Evolutionary conservation across 2,888 invertebrate genomes (phyloP), one percentile per base, ranked within the genome.

Genomic region (Pilophorus perplexus): DNA sequence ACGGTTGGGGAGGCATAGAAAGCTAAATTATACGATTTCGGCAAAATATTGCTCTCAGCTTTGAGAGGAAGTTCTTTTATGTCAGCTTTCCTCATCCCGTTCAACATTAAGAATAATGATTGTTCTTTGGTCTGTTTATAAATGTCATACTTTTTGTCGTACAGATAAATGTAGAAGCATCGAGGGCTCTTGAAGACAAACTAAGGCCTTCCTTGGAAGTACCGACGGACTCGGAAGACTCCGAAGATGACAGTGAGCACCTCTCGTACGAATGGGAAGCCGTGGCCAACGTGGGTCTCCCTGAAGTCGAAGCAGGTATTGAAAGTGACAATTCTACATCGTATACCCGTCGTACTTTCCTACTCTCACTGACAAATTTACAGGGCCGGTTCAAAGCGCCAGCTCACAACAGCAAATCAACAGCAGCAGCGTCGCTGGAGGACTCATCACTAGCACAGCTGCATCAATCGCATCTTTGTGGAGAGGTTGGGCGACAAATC

Each of bases 371-470:
- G n/a, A n/a, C n/a, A n/a, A n/a, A n/a, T n/a, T n/a, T n/a, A n/a
- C n/a, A n/a, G n/a, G n/a, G n/a, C 60, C 64, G 6, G 66, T 64
- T 1, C 62, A 37, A 16, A 57, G 27, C n/a, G 28, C 28, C 5
- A 62, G 42, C 16, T 60, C 60, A 6, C 67, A 67, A 27, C 69
- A 66, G 33, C 70, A 70, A 44, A 65, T 71, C 37, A 70, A 69
- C 14, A 68, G 65, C 42, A 73, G 77, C 71, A 82, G 85, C 78
- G 82, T 86, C 71, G 87, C 87, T 40, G 86, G 86, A 25, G 87
- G 90, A 60, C 81, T 91, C 20, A 85, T 90, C 73, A 87, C 88
- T 66, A 89, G 90, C 73, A 89, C 90, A 23, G 90, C 90, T 60
- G 89, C 90, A 66, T 87, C 90, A 71, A 81, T 93, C 71, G 88